These are phyloP conservation scores for Procambarus clarkii DNA, from an alignment of 1,140 invertebrate genomes.

Conservation along the genomic window DNA sequence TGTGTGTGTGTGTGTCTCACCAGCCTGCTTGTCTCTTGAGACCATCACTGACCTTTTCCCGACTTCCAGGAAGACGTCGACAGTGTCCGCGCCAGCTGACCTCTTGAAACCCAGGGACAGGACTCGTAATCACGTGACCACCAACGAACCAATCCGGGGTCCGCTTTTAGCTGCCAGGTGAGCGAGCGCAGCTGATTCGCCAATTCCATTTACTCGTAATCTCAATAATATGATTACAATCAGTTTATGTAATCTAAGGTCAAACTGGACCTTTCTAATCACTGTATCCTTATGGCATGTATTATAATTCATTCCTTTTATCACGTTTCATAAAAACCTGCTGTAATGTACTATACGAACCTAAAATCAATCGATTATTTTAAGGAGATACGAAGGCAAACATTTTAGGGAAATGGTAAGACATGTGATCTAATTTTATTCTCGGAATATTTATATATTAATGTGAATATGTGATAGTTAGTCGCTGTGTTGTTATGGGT, in stretches of 20 bases:
- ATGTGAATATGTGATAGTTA: too few species aligned
- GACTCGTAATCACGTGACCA: constrained; percentile 43
- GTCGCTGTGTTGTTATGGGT: too few species aligned
- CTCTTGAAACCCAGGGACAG: constrained; percentile 23
- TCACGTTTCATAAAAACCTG: too few species aligned
- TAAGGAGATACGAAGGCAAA: too few species aligned
- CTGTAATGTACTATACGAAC: too few species aligned
- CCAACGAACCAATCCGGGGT: constrained; percentile 44
- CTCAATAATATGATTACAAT: neutral
- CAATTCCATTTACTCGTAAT: neutral
- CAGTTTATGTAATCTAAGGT: neutral
- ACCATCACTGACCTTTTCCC: neutral
- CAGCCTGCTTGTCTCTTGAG: neutral
- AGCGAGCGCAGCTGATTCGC: neutral
- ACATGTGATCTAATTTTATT: too few species aligned
- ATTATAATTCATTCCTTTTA: too few species aligned
- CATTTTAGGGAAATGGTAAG: too few species aligned
- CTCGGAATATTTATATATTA: too few species aligned
- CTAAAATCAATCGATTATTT: too few species aligned
- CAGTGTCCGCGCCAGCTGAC: constrained; percentile 15
- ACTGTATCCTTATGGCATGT: too few species aligned
- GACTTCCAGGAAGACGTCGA: constrained; percentile 18
- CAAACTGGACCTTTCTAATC: neutral
- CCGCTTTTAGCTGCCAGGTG: constrained; percentile 47
- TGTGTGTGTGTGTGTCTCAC: too few species aligned